phyloP scores from a whole-genome alignment of 2,113 vertebrate genomes.

The Pelobates fuscus region DNA sequence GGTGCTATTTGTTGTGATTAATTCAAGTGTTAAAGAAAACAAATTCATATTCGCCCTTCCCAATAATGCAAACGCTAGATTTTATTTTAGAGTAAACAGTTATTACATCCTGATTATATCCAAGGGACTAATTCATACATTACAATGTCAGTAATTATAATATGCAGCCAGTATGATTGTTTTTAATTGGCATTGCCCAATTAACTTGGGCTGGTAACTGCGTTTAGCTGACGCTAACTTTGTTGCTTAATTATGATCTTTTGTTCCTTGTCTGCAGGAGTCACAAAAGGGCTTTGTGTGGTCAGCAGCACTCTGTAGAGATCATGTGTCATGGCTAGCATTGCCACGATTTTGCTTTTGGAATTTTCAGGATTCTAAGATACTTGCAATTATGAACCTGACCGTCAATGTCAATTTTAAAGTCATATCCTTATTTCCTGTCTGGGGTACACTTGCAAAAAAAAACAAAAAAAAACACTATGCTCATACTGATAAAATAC shows the following conservation, averaged over 20 bases:
- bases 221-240: neutral
- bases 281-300: neutral
- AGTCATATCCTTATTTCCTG: no score
- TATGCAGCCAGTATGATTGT: neutral
- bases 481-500: no score
- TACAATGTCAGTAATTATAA: neutral
- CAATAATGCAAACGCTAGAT: neutral
- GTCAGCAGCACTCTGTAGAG: neutral
- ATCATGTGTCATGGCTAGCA: neutral
- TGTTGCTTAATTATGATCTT: neutral
- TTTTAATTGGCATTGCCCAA: neutral
- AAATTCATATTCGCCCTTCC: slow-evolving; percentile 5
- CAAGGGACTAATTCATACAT: neutral
- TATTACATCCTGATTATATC: neutral
- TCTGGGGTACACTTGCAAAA: no score
- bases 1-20: neutral
- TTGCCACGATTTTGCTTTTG: neutral
- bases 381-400: no score
- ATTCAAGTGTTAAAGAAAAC: neutral
- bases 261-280: neutral
- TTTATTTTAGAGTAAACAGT: neutral
- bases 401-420: no score
- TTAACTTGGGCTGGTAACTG: neutral
- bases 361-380: no score
- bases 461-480: no score